Base-by-base conservation (phyloP, 2,888 invertebrate genomes). In the Aspidiotus rigidus region DNA sequence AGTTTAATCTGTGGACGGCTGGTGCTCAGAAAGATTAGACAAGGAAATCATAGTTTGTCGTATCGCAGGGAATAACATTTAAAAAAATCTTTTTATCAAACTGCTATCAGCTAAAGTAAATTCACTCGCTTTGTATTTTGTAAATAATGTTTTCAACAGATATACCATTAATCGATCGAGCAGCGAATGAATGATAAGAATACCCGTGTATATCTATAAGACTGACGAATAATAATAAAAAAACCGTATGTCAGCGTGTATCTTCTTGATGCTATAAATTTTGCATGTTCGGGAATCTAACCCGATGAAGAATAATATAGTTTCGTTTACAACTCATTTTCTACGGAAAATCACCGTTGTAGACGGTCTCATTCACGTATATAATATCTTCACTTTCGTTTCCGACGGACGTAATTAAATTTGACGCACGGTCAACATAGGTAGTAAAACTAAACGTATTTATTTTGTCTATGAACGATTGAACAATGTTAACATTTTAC, bases 41-140 rank as follows among this genome's bases (percentile, higher is more conserved):
- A 63, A 63, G 63, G 44, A 63, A 63, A 63, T 63, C 53, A 7
- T 63, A 63, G 42, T 41, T 63, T 63, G 63, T 63, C 17, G 49
- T 63, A 28, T 28, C 28, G 28, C 28, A 28, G 44, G 62, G 41
- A 53, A 39, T 63, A 63, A 53, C 53, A 63, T 49, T 13, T 28
- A 60, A 63, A 63, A 55, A 64, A 15, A 39, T 39, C 7, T 49
- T n/a, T 64, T 64, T 64, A 64, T 64, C 64, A 64, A 62, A n/a
- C 56, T 56, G 41, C 10, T 64, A 64, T 64, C 64, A 56, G 64
- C 64, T 64, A 64, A 64, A 64, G 64, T 56, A 64, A 64, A 64
- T 64, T 64, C 41, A 28, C 28, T 28, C 28, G 28, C 28, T 28
- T 28, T 28, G 28, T 28, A 28, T 28, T 28, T 28, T 28, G 28